A percentile compares a stretch with the other conserved stretches of the same genome.
Evolutionary conservation across 2,113 vertebrate genomes (phyloP).

Genomic region (Cryptomyrus ogoouensis): DNA sequence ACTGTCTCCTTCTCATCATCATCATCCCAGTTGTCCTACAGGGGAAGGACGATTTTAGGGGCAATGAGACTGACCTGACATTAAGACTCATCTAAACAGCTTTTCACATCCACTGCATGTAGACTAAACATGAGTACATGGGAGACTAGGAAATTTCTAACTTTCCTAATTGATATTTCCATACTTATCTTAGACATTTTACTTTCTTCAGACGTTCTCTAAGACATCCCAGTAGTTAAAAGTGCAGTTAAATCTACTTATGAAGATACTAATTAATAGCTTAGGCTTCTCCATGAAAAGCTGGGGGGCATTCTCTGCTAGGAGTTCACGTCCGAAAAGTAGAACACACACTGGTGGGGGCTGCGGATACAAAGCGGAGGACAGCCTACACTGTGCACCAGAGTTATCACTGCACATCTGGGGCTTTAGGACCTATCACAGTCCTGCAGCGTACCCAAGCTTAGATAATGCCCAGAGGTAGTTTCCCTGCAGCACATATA

Average conservation of each 20-base stretch:
- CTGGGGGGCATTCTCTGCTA: neutral
- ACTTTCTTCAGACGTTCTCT: neutral
- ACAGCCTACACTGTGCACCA: neutral
- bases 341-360: neutral
- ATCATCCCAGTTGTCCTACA: constrained; percentile 97
- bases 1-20: constrained; percentile 67
- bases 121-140: neutral
- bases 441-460: neutral
- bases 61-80: neutral
- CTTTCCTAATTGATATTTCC: neutral
- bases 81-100: neutral
- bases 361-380: neutral
- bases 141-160: neutral
- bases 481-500: neutral
- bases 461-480: neutral
- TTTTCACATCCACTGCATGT: neutral
- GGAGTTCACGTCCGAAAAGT: neutral
- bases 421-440: neutral
- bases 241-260: neutral
- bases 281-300: neutral
- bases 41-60: neutral
- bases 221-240: neutral
- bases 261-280: neutral
- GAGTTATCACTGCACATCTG: neutral
- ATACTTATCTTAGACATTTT: neutral